phyloP scores from a whole-genome alignment of 1,140 invertebrate species.

The Helicoverpa armigera region DNA sequence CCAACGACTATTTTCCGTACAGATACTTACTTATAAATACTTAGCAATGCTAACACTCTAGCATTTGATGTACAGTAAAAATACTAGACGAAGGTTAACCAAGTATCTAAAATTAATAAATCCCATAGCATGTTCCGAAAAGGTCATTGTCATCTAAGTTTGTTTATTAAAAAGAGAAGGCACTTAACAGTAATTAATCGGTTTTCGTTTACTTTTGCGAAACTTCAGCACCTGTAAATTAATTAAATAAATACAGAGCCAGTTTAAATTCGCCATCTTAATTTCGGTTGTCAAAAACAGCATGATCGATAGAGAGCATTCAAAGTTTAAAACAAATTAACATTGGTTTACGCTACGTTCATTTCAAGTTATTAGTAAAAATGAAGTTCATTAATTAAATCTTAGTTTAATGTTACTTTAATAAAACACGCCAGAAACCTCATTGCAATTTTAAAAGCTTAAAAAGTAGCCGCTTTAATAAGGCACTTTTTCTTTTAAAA shows the following conservation, averaged over 20 bases:
- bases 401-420: not conserved
- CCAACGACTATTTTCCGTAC: too few species aligned
- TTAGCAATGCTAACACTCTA: too few species aligned
- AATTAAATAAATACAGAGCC: conserved; percentile 1
- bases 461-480: not conserved
- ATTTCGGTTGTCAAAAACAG: conserved; percentile 40
- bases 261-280: not conserved
- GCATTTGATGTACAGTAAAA: too few species aligned
- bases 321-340: conserved; percentile 21
- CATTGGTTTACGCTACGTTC: conserved; percentile 6
- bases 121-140: too few species aligned
- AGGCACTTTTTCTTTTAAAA: not conserved
- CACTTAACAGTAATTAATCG: too few species aligned
- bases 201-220: too few species aligned
- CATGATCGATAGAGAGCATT: conserved; percentile 5
- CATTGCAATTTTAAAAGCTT: not conserved
- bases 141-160: too few species aligned
- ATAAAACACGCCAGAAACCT: not conserved
- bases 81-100: too few species aligned
- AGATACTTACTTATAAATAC: too few species aligned
- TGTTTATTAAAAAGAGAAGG: too few species aligned
- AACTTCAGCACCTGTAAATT: not conserved
- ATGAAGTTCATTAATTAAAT: not conserved
- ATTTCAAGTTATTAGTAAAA: not conserved
- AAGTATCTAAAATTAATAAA: too few species aligned